phyloP scores from a whole-genome alignment of 2,888 invertebrate genomes.

The Nasonia oneida region DNA sequence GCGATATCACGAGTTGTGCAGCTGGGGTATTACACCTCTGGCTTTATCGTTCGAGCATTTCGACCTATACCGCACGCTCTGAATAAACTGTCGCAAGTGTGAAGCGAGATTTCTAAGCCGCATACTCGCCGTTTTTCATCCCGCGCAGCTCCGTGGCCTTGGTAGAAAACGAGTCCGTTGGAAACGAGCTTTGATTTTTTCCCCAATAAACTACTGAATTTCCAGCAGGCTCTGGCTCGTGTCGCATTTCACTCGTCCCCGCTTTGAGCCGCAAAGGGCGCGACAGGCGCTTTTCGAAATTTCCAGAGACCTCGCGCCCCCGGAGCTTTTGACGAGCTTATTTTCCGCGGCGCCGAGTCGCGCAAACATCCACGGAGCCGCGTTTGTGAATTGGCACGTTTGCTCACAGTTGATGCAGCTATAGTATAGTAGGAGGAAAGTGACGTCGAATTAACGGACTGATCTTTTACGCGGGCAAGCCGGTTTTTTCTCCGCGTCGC shows the following conservation, averaged over 20 bases:
- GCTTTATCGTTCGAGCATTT: no score
- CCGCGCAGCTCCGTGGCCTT: not conserved
- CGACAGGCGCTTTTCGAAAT: not conserved
- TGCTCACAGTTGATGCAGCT: no score
- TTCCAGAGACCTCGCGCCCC: not conserved
- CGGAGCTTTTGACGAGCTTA: conserved; percentile 5
- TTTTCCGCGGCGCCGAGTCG: not conserved
- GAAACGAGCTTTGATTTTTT: not conserved
- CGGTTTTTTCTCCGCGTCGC: not conserved
- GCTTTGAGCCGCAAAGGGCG: not conserved
- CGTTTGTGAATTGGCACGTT: not conserved
- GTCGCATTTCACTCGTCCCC: not conserved
- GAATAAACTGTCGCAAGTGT: not conserved
- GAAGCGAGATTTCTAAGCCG: not conserved
- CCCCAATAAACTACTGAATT: not conserved
- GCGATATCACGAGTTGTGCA: no score
- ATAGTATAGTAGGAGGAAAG: no score
- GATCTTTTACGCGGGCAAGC: not conserved
- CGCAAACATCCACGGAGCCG: not conserved
- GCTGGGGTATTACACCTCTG: no score
- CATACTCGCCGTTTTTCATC: not conserved
- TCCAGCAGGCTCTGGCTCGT: not conserved
- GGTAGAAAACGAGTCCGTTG: not conserved
- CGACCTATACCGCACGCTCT: not conserved
- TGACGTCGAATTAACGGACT: not conserved